Conservation (phyloP, 2,113 vertebrate genomes). For the Falco punctatus region DNA sequence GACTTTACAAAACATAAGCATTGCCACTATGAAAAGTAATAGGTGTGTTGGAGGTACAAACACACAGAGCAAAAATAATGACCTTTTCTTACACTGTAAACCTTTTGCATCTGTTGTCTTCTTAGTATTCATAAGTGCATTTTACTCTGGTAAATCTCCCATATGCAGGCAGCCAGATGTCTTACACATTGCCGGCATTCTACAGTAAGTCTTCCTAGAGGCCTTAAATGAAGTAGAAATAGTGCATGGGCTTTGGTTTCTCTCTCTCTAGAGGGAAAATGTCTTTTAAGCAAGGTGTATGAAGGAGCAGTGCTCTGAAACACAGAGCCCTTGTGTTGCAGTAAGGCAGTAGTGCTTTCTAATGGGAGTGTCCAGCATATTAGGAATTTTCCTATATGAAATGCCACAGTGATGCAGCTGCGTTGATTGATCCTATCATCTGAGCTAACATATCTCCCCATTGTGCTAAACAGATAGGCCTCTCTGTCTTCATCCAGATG, state of each 20-base stretch:
- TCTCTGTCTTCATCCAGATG: background rate
- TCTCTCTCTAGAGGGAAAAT: background rate
- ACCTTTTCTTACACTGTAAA: background rate
- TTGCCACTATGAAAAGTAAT: background rate
- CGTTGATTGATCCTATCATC: background rate
- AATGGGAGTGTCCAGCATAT: background rate
- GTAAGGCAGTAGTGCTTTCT: background rate
- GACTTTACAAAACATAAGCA: background rate
- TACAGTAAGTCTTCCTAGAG: background rate
- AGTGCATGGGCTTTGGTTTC: background rate
- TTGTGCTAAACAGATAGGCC: background rate
- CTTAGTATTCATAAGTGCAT: background rate
- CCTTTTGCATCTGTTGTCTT: background rate
- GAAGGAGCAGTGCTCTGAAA: background rate
- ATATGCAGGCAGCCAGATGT: background rate
- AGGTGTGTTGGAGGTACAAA: background rate
- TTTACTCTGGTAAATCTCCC: background rate
- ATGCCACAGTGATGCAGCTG: background rate
- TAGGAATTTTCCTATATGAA: background rate
- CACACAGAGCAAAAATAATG: background rate
- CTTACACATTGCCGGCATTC: background rate
- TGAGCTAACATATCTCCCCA: background rate
- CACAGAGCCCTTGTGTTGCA: background rate
- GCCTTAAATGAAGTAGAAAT: background rate
- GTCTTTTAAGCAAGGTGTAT: background rate